These are phyloP conservation scores for Drosophila punjabiensis DNA, from an alignment of 1,140 invertebrate genomes.

Conservation along the genomic window DNA sequence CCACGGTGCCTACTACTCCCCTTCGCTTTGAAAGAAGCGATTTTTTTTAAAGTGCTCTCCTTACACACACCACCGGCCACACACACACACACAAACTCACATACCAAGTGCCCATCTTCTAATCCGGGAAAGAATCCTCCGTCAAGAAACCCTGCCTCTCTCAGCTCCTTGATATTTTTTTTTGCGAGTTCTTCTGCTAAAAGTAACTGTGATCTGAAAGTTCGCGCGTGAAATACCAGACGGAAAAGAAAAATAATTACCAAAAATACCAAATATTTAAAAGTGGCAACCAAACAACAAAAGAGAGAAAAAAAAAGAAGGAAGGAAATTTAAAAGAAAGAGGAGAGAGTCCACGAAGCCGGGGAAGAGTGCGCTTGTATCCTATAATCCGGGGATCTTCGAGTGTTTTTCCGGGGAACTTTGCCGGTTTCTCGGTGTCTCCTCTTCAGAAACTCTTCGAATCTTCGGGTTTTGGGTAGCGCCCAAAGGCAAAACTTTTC, in stretches of 20 bases:
- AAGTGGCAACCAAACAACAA: constrained; percentile 42
- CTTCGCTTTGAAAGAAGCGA: constrained; percentile 10
- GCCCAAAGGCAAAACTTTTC: constrained; percentile 34
- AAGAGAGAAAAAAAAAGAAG: neutral
- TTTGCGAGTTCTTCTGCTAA: constrained; percentile 16
- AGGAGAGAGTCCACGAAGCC: constrained; percentile 1
- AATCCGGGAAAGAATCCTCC: neutral
- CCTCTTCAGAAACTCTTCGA: constrained; percentile 16
- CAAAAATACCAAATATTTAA: neutral
- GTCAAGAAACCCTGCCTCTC: constrained; percentile 3
- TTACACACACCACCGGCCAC: neutral
- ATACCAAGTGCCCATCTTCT: constrained; percentile 8
- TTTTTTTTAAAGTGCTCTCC: constrained; percentile 34
- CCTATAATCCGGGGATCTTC: constrained; percentile 20
- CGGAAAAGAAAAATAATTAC: neutral
- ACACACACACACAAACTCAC: neutral
- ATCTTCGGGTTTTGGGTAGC: constrained; percentile 26
- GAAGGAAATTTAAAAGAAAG: neutral
- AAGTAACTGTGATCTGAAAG: constrained; percentile 24
- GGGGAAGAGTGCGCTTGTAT: constrained; percentile 9
- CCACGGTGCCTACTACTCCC: constrained; percentile 60
- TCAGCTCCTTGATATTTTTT: constrained; percentile 9
- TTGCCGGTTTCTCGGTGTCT: constrained; percentile 18
- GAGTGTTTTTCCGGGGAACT: constrained; percentile 21
- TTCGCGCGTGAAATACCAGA: constrained; percentile 14